These are phyloP conservation scores for Otolemur garnettii DNA, from an alignment of 2,113 vertebrate species.

Conservation along the genomic window DNA sequence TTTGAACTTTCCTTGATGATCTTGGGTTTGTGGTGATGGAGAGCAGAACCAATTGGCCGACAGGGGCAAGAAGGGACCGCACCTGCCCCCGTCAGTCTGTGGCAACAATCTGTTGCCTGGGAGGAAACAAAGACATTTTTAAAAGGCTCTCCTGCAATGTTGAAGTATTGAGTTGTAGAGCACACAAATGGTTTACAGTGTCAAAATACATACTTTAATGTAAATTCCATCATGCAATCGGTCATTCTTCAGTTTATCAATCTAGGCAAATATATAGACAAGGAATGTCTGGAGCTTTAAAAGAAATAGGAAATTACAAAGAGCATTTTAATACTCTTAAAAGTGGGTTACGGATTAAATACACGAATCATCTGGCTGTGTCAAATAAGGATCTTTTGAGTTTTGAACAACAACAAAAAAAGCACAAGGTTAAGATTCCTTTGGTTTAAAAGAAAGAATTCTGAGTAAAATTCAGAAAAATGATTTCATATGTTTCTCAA, in stretches of 20 bases:
- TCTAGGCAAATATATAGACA: background rate
- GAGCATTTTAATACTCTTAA: background rate
- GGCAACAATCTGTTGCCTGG: constrained; percentile 43
- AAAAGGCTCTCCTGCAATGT: constrained; percentile 6
- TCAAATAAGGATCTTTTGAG: background rate
- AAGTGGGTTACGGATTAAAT: background rate
- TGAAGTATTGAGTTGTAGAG: background rate
- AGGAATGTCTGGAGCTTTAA: constrained; percentile 43
- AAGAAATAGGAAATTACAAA: background rate
- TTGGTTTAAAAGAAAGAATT: background rate
- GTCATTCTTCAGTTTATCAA: constrained; percentile 32
- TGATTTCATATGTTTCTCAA: background rate
- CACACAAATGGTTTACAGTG: background rate
- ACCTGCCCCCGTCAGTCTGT: constrained; percentile 88
- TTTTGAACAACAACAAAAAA: background rate
- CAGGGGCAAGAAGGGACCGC: constrained; percentile 58
- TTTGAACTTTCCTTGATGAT: constrained; percentile 29
- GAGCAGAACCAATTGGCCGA: constrained; percentile 82
- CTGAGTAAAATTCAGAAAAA: background rate
- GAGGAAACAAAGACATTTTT: constrained; percentile 75
- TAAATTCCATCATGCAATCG: constrained; percentile 14
- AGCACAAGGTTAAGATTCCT: background rate
- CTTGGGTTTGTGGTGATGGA: constrained; percentile 62
- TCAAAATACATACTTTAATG: background rate
- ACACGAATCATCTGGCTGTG: background rate